Evolutionary conservation across 2,888 invertebrate species (phyloP).

Genomic region (Callyntrura guangdongensis): DNA sequence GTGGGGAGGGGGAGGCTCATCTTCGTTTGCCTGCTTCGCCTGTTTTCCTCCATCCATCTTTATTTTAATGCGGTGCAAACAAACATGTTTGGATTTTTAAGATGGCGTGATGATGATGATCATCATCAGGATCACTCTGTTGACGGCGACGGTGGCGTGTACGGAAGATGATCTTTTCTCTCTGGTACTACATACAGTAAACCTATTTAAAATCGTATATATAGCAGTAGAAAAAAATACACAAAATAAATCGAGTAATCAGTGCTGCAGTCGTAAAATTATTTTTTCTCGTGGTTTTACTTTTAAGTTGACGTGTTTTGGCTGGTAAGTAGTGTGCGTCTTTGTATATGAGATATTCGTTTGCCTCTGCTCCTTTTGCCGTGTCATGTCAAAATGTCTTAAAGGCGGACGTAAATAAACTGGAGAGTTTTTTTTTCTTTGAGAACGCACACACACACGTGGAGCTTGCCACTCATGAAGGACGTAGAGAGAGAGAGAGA

Average conservation of each 20-base stretch:
- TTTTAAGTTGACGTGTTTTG: conserved; percentile 22
- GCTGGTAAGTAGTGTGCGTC: not conserved
- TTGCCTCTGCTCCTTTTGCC: conserved; percentile 10
- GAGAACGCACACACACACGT: not conserved
- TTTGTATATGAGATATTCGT: too few relatives aligned
- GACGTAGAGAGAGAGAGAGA: not conserved
- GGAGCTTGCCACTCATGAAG: not conserved
- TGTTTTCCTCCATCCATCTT: not conserved
- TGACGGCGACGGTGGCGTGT: not conserved
- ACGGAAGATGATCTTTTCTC: not conserved
- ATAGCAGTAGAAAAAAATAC: not conserved
- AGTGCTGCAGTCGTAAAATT: conserved; percentile 44
- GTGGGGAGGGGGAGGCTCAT: not conserved
- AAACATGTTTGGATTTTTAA: conserved; percentile 56
- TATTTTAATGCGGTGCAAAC: conserved; percentile 45
- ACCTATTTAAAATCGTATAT: not conserved
- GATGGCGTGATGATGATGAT: conserved; percentile 32
- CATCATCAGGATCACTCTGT: not conserved
- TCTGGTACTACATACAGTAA: not conserved
- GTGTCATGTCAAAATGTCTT: conserved; percentile 56
- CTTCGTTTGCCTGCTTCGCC: not conserved
- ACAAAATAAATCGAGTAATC: conserved; percentile 34
- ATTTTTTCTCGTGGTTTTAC: conserved; percentile 57
- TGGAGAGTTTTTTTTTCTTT: not conserved
- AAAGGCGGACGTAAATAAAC: conserved; percentile 50